Evolutionary conservation across 1,140 invertebrate species (phyloP).

Genomic region (Apis florea): DNA sequence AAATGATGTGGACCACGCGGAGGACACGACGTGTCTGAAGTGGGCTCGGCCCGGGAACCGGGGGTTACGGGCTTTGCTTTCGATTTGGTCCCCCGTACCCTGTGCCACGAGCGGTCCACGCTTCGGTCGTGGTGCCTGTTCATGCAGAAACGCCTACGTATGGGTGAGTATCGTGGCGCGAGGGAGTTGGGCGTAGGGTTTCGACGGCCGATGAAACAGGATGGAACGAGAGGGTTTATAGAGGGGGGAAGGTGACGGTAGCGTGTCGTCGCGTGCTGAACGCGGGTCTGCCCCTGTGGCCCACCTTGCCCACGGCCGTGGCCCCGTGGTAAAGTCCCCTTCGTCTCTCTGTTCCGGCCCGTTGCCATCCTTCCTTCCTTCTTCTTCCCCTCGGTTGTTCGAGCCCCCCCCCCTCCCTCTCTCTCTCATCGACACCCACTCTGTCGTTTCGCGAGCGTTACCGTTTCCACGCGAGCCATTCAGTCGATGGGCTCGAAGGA

Average conservation of each 20-base stretch:
- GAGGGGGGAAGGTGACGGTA: constrained; percentile 58
- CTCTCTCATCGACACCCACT: not conserved
- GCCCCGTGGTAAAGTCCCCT: constrained; percentile 34
- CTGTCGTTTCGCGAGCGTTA: constrained; percentile 7
- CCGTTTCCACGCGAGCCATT: constrained; percentile 30
- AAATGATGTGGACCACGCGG: constrained; percentile 71
- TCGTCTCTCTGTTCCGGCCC: not conserved
- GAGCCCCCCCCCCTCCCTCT: too few relatives aligned
- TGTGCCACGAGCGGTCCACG: constrained; percentile 54
- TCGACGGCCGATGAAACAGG: not conserved
- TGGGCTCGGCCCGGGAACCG: constrained; percentile 54
- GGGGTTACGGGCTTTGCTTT: constrained; percentile 69
- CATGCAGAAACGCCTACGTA: constrained; percentile 41
- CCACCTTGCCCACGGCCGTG: constrained; percentile 40
- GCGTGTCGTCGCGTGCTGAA: constrained; percentile 67
- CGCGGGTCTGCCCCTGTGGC: constrained; percentile 51
- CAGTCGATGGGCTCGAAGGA: constrained; percentile 4
- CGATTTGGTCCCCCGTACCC: constrained; percentile 57
- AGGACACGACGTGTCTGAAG: constrained; percentile 72
- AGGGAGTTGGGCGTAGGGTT: not conserved
- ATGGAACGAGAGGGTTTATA: not conserved
- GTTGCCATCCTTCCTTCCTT: not conserved
- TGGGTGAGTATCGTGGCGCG: not conserved
- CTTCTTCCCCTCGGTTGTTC: too few relatives aligned
- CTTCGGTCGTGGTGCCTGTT: constrained; percentile 43